Evolutionary conservation across 2,888 invertebrate genomes (phyloP), one percentile per base, ranked within the genome.

Genomic region (Notodonta ziczac): DNA sequence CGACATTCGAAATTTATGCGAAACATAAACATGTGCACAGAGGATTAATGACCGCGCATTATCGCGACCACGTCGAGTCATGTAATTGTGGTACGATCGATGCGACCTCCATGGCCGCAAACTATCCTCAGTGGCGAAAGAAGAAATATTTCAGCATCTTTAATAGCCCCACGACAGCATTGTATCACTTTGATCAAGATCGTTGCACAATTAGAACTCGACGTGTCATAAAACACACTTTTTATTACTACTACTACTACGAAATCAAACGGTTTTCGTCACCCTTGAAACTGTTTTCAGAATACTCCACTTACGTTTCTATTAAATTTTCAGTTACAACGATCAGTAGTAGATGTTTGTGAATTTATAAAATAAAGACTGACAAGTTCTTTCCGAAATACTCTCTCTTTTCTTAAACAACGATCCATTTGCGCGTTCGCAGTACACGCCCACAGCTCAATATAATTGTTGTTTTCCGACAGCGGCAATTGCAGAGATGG

Each of bases 41-140:
- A 58, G 71, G 71, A 81, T 83, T 89, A 90, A 89, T 89, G 84
- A 85, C 70, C 75, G 82, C 81, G 81, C 90, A 88, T 90, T 85
- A 89, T 89, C 85, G 76, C 79, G 65, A 70, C 67, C 9, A 50
- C 74, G 72, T 76, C 66, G 74, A 82, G 80, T 85, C 85, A 76
- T 83, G 86, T 86, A 86, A 87, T 89, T 85, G 83, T 82, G 77
- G 69, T 73, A 73, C 81, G 77, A 84, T 88, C 84, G 81, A 80
- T 79, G 77, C 77, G 81, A 80, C 82, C 83, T 81, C 82, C 69
- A 79, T 84, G 79, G 76, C 80, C 76, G 82, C 80, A 77, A 77
- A 80, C 74, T 79, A 80, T 81, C 81, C 78, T 82, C 80, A 71
- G 76, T 80, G 74, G 71, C 76, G 77, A 82, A 80, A 76, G 65